These are phyloP conservation scores for Drosophila malerkotliana DNA, from an alignment of 1,140 invertebrate genomes.

Conservation along the genomic window DNA sequence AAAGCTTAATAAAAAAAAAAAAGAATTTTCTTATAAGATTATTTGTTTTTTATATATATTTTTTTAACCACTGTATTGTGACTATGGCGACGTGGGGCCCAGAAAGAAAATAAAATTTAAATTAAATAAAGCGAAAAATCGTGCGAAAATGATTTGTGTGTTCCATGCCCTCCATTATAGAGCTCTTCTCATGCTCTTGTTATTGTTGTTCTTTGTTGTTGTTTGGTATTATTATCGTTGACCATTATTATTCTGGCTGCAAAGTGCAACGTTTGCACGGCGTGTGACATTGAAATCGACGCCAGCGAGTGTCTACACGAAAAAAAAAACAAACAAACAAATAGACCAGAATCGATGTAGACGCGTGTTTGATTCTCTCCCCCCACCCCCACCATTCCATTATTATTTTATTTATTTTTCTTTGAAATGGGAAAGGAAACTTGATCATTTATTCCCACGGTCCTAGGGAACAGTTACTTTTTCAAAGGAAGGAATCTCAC, in stretches of 20 bases:
- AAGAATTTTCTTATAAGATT: no score
- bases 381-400: no score
- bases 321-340: neutral
- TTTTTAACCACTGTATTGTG: no score
- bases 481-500: neutral
- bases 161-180: neutral
- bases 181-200: slow-evolving; percentile 1
- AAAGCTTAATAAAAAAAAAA: no score
- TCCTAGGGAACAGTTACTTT: neutral
- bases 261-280: slow-evolving; percentile 46
- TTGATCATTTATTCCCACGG: neutral
- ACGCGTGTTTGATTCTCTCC: no score
- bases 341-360: neutral
- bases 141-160: slow-evolving; percentile 59
- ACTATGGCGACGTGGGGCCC: no score
- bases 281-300: slow-evolving; percentile 41
- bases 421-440: no score
- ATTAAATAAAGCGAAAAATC: slow-evolving; percentile 64
- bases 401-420: no score
- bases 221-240: slow-evolving; percentile 1
- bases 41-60: no score
- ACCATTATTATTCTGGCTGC: slow-evolving; percentile 29
- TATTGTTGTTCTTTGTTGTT: neutral
- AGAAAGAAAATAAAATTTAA: slow-evolving; percentile 52
- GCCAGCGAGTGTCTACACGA: neutral